Conservation (phyloP, 2,888 invertebrate genomes). For the Lithosia quadra region DNA sequence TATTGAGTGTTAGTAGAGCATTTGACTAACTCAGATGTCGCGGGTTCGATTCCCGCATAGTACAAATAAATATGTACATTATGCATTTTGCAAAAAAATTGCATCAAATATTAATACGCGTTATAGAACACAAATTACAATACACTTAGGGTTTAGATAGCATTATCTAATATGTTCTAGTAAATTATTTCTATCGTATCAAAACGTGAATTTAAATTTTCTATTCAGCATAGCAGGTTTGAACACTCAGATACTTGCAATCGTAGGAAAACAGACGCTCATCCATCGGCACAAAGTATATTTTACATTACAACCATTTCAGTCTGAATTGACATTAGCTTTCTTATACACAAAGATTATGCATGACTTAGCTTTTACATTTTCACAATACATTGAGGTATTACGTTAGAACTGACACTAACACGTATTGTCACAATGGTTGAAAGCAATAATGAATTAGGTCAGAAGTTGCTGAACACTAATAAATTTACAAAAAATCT, state of each 20-base stretch:
- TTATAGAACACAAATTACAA: too few relatives aligned
- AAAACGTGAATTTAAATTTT: neutral
- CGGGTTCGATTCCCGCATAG: too few relatives aligned
- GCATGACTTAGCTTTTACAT: neutral
- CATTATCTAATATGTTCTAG: neutral
- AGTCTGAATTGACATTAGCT: conserved; percentile 7
- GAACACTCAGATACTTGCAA: neutral
- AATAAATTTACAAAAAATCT: neutral
- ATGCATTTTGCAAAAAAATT: too few relatives aligned
- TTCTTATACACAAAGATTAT: neutral
- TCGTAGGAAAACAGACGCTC: neutral
- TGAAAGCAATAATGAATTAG: neutral
- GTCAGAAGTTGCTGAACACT: neutral
- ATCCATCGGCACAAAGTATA: neutral
- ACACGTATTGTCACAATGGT: neutral
- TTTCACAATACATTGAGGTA: conserved; percentile 12
- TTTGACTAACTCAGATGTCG: neutral
- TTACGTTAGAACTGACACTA: neutral
- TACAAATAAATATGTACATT: too few relatives aligned
- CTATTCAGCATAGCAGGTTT: neutral
- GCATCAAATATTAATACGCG: too few relatives aligned
- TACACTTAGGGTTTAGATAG: neutral
- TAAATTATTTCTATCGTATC: neutral
- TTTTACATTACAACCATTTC: conserved; percentile 1
- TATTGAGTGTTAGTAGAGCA: neutral